Percentiles rank a stretch among this genome's conserved stretches.
phyloP scores from a whole-genome alignment of 1,140 invertebrate species.

The Spodoptera litura region DNA sequence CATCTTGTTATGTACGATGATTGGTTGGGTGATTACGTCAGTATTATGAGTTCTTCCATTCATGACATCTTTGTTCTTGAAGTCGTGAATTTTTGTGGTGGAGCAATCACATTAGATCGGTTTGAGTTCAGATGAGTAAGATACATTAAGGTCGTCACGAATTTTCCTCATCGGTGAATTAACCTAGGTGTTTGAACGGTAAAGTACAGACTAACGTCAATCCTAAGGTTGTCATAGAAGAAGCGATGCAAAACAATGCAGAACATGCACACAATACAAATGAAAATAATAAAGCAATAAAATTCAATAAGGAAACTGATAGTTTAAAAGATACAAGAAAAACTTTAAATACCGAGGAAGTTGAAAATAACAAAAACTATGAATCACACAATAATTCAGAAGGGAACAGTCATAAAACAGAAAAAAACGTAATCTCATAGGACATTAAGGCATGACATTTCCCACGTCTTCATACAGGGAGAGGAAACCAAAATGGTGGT shows the following conservation, averaged over 20 bases:
- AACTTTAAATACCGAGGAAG: conserved; percentile 34
- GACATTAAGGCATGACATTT: conserved; percentile 79
- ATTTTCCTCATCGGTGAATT: conserved; percentile 44
- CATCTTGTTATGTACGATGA: conserved; percentile 71
- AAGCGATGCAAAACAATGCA: neutral
- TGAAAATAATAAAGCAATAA: conserved; percentile 25
- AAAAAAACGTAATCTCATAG: conserved; percentile 58
- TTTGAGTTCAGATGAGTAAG: conserved; percentile 41
- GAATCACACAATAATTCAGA: conserved; percentile 42
- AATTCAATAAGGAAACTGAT: conserved; percentile 33
- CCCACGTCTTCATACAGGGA: conserved; percentile 77
- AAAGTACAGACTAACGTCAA: conserved; percentile 1
- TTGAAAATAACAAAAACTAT: conserved; percentile 41
- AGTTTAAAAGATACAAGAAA: conserved; percentile 27
- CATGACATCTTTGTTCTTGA: conserved; percentile 51
- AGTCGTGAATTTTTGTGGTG: conserved; percentile 36
- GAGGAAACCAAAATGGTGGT: conserved; percentile 81
- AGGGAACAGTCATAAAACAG: conserved; percentile 39
- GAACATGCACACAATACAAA: conserved; percentile 8
- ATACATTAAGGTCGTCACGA: conserved; percentile 27
- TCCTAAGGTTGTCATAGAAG: conserved; percentile 1
- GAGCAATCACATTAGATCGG: conserved; percentile 31
- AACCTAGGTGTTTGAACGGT: conserved; percentile 19
- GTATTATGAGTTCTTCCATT: conserved; percentile 59
- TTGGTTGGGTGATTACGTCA: conserved; percentile 67